Evolutionary conservation across 2,888 invertebrate genomes (phyloP).

Genomic region (Hydriomena furcata): DNA sequence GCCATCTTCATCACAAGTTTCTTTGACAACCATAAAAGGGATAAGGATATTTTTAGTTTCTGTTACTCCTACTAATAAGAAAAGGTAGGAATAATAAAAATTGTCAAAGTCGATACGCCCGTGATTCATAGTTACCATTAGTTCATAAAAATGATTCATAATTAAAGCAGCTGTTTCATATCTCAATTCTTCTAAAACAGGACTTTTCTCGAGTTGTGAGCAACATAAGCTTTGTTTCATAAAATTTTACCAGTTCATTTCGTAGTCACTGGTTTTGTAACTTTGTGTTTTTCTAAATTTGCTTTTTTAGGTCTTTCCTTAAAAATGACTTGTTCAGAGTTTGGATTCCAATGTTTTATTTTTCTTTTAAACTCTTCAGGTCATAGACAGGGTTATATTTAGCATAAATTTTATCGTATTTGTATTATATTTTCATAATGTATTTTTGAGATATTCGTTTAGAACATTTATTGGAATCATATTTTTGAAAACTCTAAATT

Average conservation of each 20-base stretch:
- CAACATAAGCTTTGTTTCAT: constrained; percentile 68
- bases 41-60: too few relatives aligned
- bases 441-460: constrained; percentile 83
- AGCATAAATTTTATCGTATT: constrained; percentile 84
- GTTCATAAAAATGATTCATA: constrained; percentile 33
- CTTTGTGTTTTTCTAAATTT: constrained; percentile 29
- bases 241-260: constrained; percentile 35
- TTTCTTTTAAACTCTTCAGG: constrained; percentile 80
- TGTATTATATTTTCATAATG: constrained; percentile 83
- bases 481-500: constrained; percentile 82
- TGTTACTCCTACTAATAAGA: background rate
- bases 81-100: background rate
- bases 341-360: constrained; percentile 65
- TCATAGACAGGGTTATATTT: constrained; percentile 84
- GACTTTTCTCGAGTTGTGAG: constrained; percentile 67
- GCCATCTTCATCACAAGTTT: constrained; percentile 13
- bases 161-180: constrained; percentile 33
- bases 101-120: constrained; percentile 8
- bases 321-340: constrained; percentile 77
- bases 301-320: constrained; percentile 48
- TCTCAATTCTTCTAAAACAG: constrained; percentile 49
- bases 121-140: constrained; percentile 35
- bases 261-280: constrained; percentile 19
- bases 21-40: constrained; percentile 21
- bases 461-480: constrained; percentile 80